phyloP scores from a whole-genome alignment of 2,113 vertebrate genomes.

The Rhinichthys klamathensis region DNA sequence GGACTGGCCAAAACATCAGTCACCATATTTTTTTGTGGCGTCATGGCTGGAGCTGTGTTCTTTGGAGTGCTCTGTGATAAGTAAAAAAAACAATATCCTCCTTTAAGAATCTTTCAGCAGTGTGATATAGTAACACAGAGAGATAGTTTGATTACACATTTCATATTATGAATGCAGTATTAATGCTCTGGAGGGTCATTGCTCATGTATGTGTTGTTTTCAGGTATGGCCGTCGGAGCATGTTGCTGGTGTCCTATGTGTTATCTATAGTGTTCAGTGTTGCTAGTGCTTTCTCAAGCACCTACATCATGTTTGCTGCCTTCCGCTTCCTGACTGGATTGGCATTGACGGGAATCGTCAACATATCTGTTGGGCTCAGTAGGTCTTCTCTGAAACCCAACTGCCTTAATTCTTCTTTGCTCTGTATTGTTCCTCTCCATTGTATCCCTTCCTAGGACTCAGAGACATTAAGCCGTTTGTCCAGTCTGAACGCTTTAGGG shows the following conservation, averaged over 20 bases:
- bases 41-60: slow-evolving; percentile 81
- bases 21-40: slow-evolving; percentile 85
- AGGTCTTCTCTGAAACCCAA: slow-evolving; percentile 41
- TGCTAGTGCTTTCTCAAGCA: slow-evolving; percentile 71
- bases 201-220: not conserved
- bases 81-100: slow-evolving; percentile 62
- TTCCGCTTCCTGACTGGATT: slow-evolving; percentile 77
- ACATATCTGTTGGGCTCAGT: slow-evolving; percentile 74
- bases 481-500: not conserved
- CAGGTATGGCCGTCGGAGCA: slow-evolving; percentile 74
- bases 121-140: not conserved
- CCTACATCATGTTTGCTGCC: slow-evolving; percentile 71
- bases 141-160: not conserved
- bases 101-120: not conserved
- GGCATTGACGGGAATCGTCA: slow-evolving; percentile 71
- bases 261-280: slow-evolving; percentile 67
- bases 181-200: not conserved
- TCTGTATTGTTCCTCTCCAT: too few species aligned
- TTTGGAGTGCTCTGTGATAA: slow-evolving; percentile 87
- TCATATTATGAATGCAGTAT: not conserved
- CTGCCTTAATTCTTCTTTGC: not conserved
- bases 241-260: slow-evolving; percentile 73
- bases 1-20: slow-evolving; percentile 80
- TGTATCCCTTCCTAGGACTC: not conserved
- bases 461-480: not conserved